Evolutionary conservation across 2,113 vertebrate genomes (phyloP).

Genomic region (Ia io): DNA sequence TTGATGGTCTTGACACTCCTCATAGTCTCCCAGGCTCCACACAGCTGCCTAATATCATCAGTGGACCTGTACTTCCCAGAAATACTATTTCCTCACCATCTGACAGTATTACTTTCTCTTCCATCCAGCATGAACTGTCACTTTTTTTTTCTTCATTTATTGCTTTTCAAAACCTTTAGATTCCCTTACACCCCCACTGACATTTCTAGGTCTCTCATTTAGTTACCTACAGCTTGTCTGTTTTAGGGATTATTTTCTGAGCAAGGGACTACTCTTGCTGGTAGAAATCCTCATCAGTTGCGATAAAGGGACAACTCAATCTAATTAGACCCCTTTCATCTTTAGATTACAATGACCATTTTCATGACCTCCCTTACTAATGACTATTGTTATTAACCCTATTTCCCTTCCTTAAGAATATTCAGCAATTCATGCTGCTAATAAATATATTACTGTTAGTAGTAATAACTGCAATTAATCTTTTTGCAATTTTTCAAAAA

Average conservation of each 20-base stretch:
- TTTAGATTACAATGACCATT: neutral
- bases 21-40: slow-evolving; percentile 34
- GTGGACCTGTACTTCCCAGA: slow-evolving; percentile 37
- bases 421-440: neutral
- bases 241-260: neutral
- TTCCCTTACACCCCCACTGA: neutral
- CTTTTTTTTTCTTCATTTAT: neutral
- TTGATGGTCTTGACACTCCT: slow-evolving; percentile 63
- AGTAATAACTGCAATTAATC: neutral
- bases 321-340: accelerated
- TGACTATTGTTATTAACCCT: neutral
- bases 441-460: neutral
- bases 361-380: neutral
- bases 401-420: neutral
- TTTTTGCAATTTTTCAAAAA: neutral
- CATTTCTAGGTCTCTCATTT: neutral
- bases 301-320: neutral
- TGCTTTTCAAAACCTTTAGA: slow-evolving; percentile 37
- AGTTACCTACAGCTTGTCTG: neutral
- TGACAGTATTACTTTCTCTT: neutral
- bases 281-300: neutral
- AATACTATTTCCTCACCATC: slow-evolving; percentile 6
- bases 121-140: neutral
- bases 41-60: slow-evolving; percentile 56
- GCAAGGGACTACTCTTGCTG: neutral